Percentiles rank a stretch among this genome's conserved stretches.
Conservation (phyloP, 2,113 vertebrate species). For the Paramisgurnus dabryanus region DNA sequence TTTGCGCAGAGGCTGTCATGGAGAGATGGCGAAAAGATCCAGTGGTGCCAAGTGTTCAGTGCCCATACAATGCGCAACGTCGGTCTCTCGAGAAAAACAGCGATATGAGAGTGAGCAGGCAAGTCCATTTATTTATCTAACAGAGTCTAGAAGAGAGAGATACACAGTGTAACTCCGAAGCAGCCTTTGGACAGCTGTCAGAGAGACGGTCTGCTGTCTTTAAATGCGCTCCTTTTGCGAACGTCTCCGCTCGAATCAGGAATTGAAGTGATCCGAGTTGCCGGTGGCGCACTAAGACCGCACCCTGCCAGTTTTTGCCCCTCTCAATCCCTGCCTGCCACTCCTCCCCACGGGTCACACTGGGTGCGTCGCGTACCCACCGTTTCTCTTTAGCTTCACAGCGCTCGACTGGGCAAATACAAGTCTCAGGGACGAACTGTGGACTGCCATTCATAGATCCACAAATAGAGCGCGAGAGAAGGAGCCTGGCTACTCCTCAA, state of each 20-base stretch:
- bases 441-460: constrained; percentile 42
- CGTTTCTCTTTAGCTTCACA: constrained; percentile 40
- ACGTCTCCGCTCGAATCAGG: constrained; percentile 74
- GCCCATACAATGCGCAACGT: constrained; percentile 68
- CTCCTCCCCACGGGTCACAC: constrained; percentile 78
- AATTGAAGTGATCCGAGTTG: constrained; percentile 84
- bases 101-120: constrained; percentile 78
- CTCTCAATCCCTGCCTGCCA: constrained; percentile 65
- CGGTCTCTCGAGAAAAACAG: constrained; percentile 68
- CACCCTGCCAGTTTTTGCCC: constrained; percentile 85
- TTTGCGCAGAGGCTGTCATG: constrained; percentile 52
- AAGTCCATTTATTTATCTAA: constrained; percentile 88
- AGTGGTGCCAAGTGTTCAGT: constrained; percentile 61
- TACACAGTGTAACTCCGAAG: constrained; percentile 54
- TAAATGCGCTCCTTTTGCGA: constrained; percentile 62
- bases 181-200: constrained; percentile 74
- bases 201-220: constrained; percentile 62
- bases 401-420: constrained; percentile 37
- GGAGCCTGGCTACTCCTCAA: constrained; percentile 47
- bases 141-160: constrained; percentile 68
- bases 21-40: constrained; percentile 41
- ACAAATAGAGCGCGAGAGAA: constrained; percentile 40
- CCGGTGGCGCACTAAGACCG: constrained; percentile 87
- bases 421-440: constrained; percentile 32
- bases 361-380: constrained; percentile 69